Conservation (phyloP, 2,797 vertebrate species). For the Taenioides sp. region DNA sequence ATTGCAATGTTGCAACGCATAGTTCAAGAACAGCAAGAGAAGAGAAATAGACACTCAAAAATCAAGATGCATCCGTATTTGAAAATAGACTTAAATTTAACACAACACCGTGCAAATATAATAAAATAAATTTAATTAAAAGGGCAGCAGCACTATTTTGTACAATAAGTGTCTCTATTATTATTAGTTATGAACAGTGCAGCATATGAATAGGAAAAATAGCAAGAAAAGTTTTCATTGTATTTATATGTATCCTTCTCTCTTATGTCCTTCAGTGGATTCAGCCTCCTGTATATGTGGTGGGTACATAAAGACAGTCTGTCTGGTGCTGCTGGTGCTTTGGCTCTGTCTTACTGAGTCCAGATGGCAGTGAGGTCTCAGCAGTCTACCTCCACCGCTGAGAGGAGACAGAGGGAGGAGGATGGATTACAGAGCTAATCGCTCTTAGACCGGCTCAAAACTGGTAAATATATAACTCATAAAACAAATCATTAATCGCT, state of each 20-base stretch:
- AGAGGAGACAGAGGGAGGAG: constrained; percentile 45
- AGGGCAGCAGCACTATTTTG: too few species aligned
- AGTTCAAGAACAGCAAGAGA: too few species aligned
- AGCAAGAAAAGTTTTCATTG: not conserved
- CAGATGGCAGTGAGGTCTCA: constrained; percentile 67
- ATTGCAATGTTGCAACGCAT: too few species aligned
- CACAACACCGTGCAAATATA: too few species aligned
- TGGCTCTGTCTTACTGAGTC: constrained; percentile 52
- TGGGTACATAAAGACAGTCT: constrained; percentile 16
- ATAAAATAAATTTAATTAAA: too few species aligned
- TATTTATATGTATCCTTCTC: constrained; percentile 3
- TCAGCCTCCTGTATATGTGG: constrained; percentile 7
- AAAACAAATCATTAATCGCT: not conserved
- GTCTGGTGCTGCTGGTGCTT: constrained; percentile 28
- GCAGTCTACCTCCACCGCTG: constrained; percentile 57
- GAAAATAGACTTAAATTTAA: too few species aligned
- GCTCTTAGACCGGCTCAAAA: constrained; percentile 33
- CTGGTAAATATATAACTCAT: constrained; percentile 15
- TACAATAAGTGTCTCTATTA: too few species aligned
- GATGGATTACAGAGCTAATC: constrained; percentile 44
- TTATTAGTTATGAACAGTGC: too few species aligned
- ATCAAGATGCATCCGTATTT: too few species aligned
- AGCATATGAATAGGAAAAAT: too few species aligned
- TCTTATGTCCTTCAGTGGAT: not conserved
- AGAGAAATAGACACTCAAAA: too few species aligned